These are phyloP conservation scores for Sialia sialis DNA, from an alignment of 2,113 vertebrate species.

Conservation along the genomic window DNA sequence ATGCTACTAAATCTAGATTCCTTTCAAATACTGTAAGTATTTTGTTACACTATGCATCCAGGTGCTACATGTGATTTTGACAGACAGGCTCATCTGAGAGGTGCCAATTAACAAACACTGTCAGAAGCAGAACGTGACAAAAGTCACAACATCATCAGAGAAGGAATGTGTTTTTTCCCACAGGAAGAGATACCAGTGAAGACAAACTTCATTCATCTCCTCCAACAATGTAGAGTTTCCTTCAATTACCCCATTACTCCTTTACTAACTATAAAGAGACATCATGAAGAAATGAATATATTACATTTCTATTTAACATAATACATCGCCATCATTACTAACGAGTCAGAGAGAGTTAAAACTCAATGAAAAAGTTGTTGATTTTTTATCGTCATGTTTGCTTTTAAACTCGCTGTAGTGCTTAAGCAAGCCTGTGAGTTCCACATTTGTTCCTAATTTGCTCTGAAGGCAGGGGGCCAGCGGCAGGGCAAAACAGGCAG, in stretches of 20 bases:
- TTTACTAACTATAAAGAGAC: background rate
- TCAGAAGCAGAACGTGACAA: conserved; percentile 46
- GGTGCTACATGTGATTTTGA: conserved; percentile 44
- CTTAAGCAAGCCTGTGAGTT: background rate
- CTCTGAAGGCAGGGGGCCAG: conserved; percentile 39
- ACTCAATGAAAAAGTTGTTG: background rate
- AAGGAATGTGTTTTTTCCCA: conserved; percentile 25
- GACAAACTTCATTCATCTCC: background rate
- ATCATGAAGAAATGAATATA: background rate
- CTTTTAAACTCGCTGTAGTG: conserved; percentile 16
- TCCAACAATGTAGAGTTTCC: background rate
- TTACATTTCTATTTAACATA: background rate
- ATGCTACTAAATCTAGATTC: conserved; percentile 37
- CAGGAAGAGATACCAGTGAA: background rate
- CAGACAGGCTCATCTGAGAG: conserved; percentile 38
- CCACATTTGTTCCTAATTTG: conserved; percentile 56
- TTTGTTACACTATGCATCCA: conserved; percentile 22
- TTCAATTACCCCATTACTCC: background rate
- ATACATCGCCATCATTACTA: background rate
- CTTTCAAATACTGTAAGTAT: conserved; percentile 40
- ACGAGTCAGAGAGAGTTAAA: background rate
- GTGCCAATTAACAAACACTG: conserved; percentile 59
- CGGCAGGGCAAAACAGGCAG: background rate
- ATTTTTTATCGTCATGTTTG: conserved; percentile 4
- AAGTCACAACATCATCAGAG: conserved; percentile 55